Percentiles rank a stretch among this genome's conserved stretches.
Conservation (phyloP, 1,140 invertebrate species). For the Heterodera carotae region DNA sequence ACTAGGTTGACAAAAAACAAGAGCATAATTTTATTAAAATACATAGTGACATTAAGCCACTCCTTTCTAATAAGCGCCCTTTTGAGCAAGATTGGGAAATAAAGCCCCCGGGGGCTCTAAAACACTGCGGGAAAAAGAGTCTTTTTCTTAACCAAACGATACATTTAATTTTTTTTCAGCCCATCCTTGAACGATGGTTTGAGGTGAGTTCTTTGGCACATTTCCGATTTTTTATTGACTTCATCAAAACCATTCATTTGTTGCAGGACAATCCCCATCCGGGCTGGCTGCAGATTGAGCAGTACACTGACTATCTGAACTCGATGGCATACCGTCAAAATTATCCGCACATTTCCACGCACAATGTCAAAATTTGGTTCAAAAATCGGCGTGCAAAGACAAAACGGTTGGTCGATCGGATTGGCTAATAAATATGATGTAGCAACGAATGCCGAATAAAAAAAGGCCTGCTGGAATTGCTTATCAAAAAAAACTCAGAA, state of each 20-base stretch:
- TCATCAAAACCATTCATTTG: not conserved
- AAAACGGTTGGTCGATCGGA: conserved; percentile 50
- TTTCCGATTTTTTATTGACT: not conserved
- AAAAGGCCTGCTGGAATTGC: too few species aligned
- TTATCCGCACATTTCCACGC: conserved; percentile 61
- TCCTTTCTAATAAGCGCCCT: too few species aligned
- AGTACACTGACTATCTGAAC: conserved; percentile 61
- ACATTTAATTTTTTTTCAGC: conserved; percentile 19
- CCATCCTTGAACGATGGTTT: conserved; percentile 58
- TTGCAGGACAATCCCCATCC: conserved; percentile 65
- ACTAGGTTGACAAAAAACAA: too few species aligned
- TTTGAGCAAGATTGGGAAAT: too few species aligned
- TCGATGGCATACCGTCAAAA: conserved; percentile 57
- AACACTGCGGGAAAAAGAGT: too few species aligned
- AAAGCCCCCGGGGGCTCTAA: too few species aligned
- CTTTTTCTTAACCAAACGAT: conserved; percentile 31
- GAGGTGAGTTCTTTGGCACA: conserved; percentile 1
- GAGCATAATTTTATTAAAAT: too few species aligned
- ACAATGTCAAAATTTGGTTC: conserved; percentile 65
- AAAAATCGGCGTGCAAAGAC: conserved; percentile 62
- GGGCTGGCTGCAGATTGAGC: conserved; percentile 64
- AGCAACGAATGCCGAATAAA: not conserved
- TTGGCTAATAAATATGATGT: too few species aligned
- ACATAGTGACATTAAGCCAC: too few species aligned
- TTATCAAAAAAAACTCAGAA: too few species aligned